Base-by-base conservation (phyloP, 2,797 vertebrate genomes). In the Periophthalmus magnuspinnatus region DNA sequence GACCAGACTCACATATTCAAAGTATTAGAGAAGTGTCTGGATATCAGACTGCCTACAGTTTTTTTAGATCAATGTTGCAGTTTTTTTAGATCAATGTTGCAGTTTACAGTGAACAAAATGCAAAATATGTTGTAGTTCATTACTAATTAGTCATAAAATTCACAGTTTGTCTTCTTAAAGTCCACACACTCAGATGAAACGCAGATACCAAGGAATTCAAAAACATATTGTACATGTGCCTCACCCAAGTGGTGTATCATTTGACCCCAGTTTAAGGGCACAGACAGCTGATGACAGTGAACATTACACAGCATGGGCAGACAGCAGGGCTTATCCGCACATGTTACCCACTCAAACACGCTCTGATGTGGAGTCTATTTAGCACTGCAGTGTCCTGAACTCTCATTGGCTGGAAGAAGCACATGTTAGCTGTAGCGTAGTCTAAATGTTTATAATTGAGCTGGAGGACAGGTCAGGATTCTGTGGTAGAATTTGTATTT, bases 321-420 rank as follows among this genome's bases (percentile, higher is more conserved):
- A 28, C 54, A 56, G 22, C 54, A 24, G 54, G 54, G 22, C 5
- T 56, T 24, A 56, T 13, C 10, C 22, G 11, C 54, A 14, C 54
- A 56, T 28, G 22, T 45, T 45, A 11, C 54, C 22, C 5, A 28
- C 21, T 56, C 54, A 56, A 28, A 56, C 54, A 56, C 14, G 22
- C 54, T 16, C 10, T 11, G 2, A 11, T 45, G 41, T 45, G 41
- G 41, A 14, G 11, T 45, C 10, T 41, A 14, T 16, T 45, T 22
- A 5, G 11, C 54, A 16, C 11, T 56, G 54, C 19, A 2, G 22
- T 28, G 11, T 28, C 22, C 54, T 11, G 11, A 28, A 22, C 54
- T 61, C 80, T 68, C 58, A 21, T 8, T 9, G 19, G 50, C 19
- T 52, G 50, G 50, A 52, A 45, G 41, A 41, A 2, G 13, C 38